Evolutionary conservation across 2,888 invertebrate species (phyloP), one percentile per base, ranked within the genome.

Genomic region (Smittia aterrima): DNA sequence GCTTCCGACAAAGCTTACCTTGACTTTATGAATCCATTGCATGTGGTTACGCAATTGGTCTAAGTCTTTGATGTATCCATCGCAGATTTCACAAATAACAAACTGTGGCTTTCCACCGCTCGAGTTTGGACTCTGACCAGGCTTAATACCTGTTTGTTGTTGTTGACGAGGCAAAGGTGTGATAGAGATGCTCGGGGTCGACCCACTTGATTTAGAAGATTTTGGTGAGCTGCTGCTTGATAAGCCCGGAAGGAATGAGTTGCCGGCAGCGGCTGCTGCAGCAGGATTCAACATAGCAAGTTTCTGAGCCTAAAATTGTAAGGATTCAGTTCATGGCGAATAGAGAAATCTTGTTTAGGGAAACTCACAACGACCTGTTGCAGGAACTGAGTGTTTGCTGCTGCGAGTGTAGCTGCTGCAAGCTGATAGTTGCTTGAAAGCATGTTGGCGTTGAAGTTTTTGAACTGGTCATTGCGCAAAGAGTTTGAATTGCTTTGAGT

Each of bases 11-110:
- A 40, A 13, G 38, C 62, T 74, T 75, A 83, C 83, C 83, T 95
- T 95, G 78, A 95, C 94, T 87, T 96, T 96, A 83, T 97, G 97
- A 82, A 96, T 96, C 93, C 95, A 96, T 81, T 95, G 96, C 94
- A 97, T 96, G 81, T 97, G 97, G 82, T 96, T 96, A 77, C 96
- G 87, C 76, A 97, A 84, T 81, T 96, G 95, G 79, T 96, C 95
- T 79, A 96, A 86, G 83, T 97, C 96, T 85, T 96, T 95, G 76
- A 97, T 96, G 81, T 96, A 96, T 22, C 96, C 96, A 80, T 97
- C 97, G 84, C 97, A 98, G 77, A 97, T 96, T 85, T 97, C 97
- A 83, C 97, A 98, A 78, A 96, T 93, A 77, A 96, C 95, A 83
- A 95, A 95, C 27, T 92, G 89, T 78, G 89, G 90, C 82, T 93